Conservation (phyloP, 2,113 vertebrate genomes). For the Eonycteris spelaea region DNA sequence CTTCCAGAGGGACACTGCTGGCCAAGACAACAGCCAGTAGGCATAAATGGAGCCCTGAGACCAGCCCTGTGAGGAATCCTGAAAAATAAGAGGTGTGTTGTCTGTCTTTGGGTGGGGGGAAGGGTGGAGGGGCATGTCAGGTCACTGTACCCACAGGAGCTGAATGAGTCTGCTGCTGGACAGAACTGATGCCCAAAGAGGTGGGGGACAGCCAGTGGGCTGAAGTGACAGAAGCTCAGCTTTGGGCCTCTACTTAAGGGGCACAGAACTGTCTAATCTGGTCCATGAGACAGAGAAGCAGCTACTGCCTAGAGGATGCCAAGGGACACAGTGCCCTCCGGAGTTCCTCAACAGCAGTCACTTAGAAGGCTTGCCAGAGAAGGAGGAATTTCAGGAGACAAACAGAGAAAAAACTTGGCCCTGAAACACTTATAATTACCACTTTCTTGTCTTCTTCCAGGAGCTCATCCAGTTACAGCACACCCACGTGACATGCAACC, state of each 20-base stretch:
- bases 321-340: rapidly evolving
- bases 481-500: rapidly evolving
- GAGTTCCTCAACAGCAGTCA: not conserved
- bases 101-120: not conserved
- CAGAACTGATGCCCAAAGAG: not conserved
- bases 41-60: rapidly evolving
- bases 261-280: not conserved
- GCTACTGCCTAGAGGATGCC: not conserved
- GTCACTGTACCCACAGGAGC: not conserved
- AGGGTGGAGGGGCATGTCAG: not conserved
- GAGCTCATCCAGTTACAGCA: not conserved
- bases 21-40: not conserved
- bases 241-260: not conserved
- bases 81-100: not conserved
- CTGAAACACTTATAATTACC: not conserved
- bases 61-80: not conserved
- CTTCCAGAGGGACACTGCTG: not conserved
- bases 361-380: not conserved
- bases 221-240: not conserved
- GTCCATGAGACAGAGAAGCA: not conserved
- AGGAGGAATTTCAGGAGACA: not conserved
- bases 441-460: not conserved
- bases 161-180: not conserved
- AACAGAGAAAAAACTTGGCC: not conserved
- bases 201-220: not conserved